A percentile compares a stretch with the other conserved stretches of the same genome.
Conservation (phyloP, 2,888 invertebrate genomes). For the Scotopteryx bipunctaria region DNA sequence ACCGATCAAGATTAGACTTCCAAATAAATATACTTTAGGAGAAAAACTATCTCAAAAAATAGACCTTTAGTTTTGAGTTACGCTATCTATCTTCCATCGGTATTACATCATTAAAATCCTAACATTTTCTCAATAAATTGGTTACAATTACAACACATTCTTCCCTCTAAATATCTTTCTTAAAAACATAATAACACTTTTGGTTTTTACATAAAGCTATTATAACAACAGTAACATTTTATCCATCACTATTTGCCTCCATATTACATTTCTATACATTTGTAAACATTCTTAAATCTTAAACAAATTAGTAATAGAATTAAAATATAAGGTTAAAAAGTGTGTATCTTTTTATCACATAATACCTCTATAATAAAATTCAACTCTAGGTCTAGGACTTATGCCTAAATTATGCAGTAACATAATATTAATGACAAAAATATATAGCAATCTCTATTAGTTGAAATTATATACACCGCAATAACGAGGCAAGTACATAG, state of each 20-base stretch:
- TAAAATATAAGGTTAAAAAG: slow-evolving; percentile 59
- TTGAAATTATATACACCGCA: slow-evolving; percentile 52
- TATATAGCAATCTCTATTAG: slow-evolving; percentile 55
- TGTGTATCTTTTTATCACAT: slow-evolving; percentile 37
- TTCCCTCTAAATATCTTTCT: slow-evolving; percentile 52
- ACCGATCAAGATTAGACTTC: slow-evolving; percentile 31
- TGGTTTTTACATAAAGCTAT: slow-evolving; percentile 81
- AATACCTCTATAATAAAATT: slow-evolving; percentile 52
- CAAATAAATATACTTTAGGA: slow-evolving; percentile 33
- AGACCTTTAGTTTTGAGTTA: slow-evolving; percentile 32
- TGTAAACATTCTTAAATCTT: slow-evolving; percentile 43
- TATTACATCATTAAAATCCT: slow-evolving; percentile 30
- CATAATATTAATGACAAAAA: slow-evolving; percentile 68
- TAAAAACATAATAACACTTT: slow-evolving; percentile 82
- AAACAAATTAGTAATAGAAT: slow-evolving; percentile 45
- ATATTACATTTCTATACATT: slow-evolving; percentile 62
- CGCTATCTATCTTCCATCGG: slow-evolving; percentile 29
- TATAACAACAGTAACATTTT: slow-evolving; percentile 75
- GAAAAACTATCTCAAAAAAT: slow-evolving; percentile 40
- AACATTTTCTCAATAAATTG: slow-evolving; percentile 37
- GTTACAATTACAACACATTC: slow-evolving; percentile 38
- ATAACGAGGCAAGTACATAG: slow-evolving; percentile 64
- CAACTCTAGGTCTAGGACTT: slow-evolving; percentile 54
- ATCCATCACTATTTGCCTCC: slow-evolving; percentile 63
- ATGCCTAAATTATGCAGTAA: slow-evolving; percentile 77